A percentile compares a stretch with the other conserved stretches of the same genome.
Conservation (phyloP, 2,113 vertebrate species). For the Trichechus manatus region DNA sequence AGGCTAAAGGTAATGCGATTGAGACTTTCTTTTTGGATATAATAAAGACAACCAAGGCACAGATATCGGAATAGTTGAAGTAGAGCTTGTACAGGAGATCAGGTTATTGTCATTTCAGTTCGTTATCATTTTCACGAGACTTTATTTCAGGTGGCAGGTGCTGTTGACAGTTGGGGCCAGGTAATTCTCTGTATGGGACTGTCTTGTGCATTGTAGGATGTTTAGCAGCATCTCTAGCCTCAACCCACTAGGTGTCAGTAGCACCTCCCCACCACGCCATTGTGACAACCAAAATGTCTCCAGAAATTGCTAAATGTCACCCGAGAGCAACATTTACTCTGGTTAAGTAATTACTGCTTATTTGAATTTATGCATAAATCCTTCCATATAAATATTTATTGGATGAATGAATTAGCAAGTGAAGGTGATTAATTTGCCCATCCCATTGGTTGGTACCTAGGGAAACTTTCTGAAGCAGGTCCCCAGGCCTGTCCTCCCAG, state of each 20-base stretch:
- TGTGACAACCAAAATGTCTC: neutral
- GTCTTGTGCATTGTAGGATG: neutral
- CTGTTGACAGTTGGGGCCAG: neutral
- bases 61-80: neutral
- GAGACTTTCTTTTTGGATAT: neutral
- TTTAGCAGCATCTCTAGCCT: neutral
- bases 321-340: neutral
- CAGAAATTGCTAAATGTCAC: neutral
- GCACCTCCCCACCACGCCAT: accelerated
- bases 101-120: neutral
- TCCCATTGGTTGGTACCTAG: neutral
- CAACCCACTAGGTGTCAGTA: neutral
- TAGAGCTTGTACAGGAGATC: neutral
- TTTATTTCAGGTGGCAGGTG: conserved; percentile 12
- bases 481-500: neutral
- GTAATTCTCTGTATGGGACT: neutral
- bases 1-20: neutral
- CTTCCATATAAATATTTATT: neutral
- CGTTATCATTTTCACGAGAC: neutral
- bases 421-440: neutral
- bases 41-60: neutral
- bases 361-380: neutral
- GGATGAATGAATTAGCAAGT: neutral
- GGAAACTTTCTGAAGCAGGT: neutral
- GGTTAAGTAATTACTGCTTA: neutral